Base-by-base conservation (phyloP, 2,888 invertebrate genomes). In the Eupeodes luniger region DNA sequence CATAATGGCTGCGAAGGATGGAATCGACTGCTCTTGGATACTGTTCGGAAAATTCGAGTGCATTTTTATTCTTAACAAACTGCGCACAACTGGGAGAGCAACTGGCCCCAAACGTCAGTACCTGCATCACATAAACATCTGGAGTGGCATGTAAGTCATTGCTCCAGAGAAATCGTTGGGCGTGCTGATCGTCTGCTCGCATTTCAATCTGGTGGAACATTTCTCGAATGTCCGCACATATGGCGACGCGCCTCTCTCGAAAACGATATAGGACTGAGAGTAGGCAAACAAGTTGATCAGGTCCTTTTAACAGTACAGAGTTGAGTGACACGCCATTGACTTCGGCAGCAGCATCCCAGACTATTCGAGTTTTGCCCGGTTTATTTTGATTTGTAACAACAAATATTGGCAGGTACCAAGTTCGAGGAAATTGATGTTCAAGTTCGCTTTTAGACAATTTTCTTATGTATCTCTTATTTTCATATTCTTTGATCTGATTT, bases 241-340 rank as follows among this genome's bases (percentile, higher is more conserved):
- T 89, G 0, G 91, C 93, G 14, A 92, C 88, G 55, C 69, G 86
- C 34, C 91, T 84, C 89, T 92, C 91, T 47, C 93, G 79, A 82
- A 93, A 93, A 0, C 92, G 90, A 80, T 92, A 90, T 57, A 93
- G 74, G 0, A 93, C 91, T 2, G 92, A 92, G 0, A 91, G 83
- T 16, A 93, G 78, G 3, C 92, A 90, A 12, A 90, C 89, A 0
- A 92, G 81, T 5, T 92, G 74, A 72, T 92, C 92, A 1, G 92
- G 91, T 1, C 92, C 92, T n/a, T 89, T 88, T 11, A 92, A 66
- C 7, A 93, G 76, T 11, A 81, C 47, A 19, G 19, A 19, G 19
- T 19, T 19, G 19, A 19, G 19, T 19, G 19, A 19, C 19, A 19
- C 19, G 19, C 19, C 19, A 19, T 19, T 19, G 19, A 19, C 19